A percentile compares a stretch with the other conserved stretches of the same genome.
phyloP scores from a whole-genome alignment of 2,888 invertebrate species.

The Zaprionus bogoriensis region DNA sequence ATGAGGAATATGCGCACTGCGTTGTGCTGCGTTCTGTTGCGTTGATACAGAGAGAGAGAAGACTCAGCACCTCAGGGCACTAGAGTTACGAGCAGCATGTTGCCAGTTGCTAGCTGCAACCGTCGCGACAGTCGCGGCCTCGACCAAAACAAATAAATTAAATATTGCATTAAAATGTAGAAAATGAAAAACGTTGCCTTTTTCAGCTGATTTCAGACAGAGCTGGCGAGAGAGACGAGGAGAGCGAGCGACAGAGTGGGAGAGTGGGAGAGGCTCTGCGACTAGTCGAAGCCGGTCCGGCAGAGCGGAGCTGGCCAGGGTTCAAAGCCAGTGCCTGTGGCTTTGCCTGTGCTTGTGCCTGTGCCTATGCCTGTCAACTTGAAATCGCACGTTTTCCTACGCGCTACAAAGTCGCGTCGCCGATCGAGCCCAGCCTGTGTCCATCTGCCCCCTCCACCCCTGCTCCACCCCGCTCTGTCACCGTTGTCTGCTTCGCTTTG shows the following conservation, averaged over 20 bases:
- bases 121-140: constrained; percentile 29
- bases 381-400: constrained; percentile 77
- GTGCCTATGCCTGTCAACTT: constrained; percentile 80
- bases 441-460: constrained; percentile 8
- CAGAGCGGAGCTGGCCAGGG: constrained; percentile 52
- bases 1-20: constrained; percentile 69
- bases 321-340: constrained; percentile 67
- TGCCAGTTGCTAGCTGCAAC: constrained; percentile 15
- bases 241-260: constrained; percentile 3
- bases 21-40: constrained; percentile 27
- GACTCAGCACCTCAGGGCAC: constrained; percentile 32
- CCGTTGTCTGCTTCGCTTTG: constrained; percentile 5
- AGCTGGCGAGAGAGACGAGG: constrained; percentile 5
- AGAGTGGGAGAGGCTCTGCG: constrained; percentile 7
- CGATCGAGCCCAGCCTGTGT: constrained; percentile 37
- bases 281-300: constrained; percentile 8
- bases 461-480: background rate
- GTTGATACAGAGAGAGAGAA: constrained; percentile 54
- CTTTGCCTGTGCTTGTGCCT: too few species aligned
- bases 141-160: constrained; percentile 76
- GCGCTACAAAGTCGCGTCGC: constrained; percentile 69
- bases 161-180: constrained; percentile 78
- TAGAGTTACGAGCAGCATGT: constrained; percentile 19
- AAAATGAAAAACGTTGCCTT: constrained; percentile 76
- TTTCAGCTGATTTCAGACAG: constrained; percentile 61